phyloP scores from a whole-genome alignment of 2,797 vertebrate species.

The Takifugu rubripes region DNA sequence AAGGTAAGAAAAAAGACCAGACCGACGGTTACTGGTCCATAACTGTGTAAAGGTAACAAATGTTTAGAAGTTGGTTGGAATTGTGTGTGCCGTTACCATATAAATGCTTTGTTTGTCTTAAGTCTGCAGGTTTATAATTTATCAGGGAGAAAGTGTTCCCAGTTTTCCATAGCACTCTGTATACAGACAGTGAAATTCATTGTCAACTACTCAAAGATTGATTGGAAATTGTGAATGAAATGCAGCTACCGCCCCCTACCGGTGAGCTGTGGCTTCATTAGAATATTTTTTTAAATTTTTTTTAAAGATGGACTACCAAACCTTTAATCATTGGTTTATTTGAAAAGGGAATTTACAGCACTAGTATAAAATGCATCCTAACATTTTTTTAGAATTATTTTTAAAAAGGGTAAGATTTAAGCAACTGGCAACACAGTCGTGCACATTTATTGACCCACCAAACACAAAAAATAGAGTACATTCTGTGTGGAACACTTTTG shows the following conservation, averaged over 20 bases:
- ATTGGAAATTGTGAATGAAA: slow-evolving; percentile 36
- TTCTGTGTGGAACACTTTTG: slow-evolving; percentile 9
- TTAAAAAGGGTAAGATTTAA: too few species aligned
- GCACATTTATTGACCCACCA: slow-evolving; percentile 16
- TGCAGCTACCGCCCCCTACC: slow-evolving; percentile 54
- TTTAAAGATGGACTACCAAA: too few species aligned
- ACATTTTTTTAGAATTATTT: too few species aligned
- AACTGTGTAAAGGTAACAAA: too few species aligned
- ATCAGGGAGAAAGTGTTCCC: background rate
- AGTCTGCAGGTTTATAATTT: too few species aligned
- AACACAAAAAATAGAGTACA: slow-evolving; percentile 20
- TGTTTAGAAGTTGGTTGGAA: too few species aligned
- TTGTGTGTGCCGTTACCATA: too few species aligned
- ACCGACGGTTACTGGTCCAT: too few species aligned
- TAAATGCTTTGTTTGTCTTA: too few species aligned
- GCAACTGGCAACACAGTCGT: slow-evolving; percentile 11
- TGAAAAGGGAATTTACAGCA: too few species aligned
- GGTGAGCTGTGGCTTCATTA: slow-evolving; percentile 12
- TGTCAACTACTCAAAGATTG: slow-evolving; percentile 12
- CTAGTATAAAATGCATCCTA: background rate
- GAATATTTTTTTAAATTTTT: background rate
- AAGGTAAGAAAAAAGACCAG: too few species aligned
- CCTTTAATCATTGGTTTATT: background rate
- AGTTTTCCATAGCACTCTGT: slow-evolving; percentile 11
- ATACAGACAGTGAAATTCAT: slow-evolving; percentile 8